These are phyloP conservation scores for Cygnus atratus DNA, from an alignment of 2,113 vertebrate genomes.

Conservation along the genomic window DNA sequence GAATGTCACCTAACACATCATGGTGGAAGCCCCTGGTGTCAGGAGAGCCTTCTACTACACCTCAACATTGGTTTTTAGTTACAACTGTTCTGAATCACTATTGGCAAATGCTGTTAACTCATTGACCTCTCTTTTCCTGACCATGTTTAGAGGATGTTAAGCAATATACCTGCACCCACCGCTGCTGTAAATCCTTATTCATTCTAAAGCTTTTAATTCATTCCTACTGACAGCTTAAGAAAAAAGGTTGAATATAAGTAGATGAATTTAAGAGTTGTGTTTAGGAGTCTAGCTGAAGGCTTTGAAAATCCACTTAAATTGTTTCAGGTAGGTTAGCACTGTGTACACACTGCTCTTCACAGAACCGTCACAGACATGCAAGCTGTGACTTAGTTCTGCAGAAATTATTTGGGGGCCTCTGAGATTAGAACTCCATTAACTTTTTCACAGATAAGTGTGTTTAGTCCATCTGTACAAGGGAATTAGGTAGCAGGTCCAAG, in stretches of 20 bases:
- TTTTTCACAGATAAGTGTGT: background rate
- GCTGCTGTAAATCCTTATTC: background rate
- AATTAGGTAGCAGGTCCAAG: background rate
- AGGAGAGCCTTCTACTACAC: background rate
- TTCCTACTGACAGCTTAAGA: background rate
- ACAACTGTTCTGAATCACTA: background rate
- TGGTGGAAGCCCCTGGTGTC: fast-evolving
- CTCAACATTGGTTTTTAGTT: background rate
- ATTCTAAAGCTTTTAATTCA: background rate
- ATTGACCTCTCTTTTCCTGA: background rate
- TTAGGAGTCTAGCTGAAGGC: background rate
- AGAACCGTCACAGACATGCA: background rate
- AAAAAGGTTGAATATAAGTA: background rate
- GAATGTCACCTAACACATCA: background rate
- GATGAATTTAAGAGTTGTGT: background rate
- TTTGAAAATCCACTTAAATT: background rate
- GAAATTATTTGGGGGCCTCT: background rate
- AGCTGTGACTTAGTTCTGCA: background rate
- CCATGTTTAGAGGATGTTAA: fast-evolving
- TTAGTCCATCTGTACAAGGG: background rate
- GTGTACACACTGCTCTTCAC: background rate
- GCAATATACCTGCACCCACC: background rate
- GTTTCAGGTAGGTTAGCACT: background rate
- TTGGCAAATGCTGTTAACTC: background rate
- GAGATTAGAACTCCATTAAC: background rate